A percentile compares a stretch with the other conserved stretches of the same genome.
Evolutionary conservation across 2,888 invertebrate genomes (phyloP).

Genomic region (Limnephilus auricula): DNA sequence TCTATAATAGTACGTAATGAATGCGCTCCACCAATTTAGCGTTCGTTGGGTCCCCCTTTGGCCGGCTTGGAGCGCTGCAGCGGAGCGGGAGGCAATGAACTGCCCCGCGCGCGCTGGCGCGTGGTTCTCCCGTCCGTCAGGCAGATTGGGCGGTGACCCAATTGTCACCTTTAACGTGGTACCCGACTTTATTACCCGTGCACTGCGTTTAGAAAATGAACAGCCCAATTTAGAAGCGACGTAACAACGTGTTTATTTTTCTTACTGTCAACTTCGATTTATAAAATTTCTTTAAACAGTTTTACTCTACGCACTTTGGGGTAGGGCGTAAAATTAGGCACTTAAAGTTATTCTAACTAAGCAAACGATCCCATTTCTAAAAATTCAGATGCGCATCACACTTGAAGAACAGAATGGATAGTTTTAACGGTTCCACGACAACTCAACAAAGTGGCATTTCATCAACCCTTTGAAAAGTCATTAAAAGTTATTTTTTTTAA

Average conservation of each 20-base stretch:
- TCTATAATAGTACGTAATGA: neutral
- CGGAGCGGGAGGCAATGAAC: conserved; percentile 8
- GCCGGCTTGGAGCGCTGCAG: neutral
- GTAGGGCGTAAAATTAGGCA: no score
- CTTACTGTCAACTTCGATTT: neutral
- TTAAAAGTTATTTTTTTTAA: no score
- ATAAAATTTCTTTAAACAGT: no score
- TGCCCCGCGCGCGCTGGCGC: neutral
- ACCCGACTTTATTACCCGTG: neutral
- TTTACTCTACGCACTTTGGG: no score
- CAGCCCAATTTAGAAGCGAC: neutral
- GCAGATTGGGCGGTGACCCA: conserved; percentile 22
- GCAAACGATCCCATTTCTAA: no score
- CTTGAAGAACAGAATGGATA: no score
- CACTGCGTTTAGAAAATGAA: neutral
- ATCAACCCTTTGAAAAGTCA: no score
- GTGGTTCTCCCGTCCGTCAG: neutral
- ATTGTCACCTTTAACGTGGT: neutral
- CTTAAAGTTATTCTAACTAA: no score
- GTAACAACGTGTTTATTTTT: neutral
- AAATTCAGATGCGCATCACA: no score
- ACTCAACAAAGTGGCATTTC: no score
- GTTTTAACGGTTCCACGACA: no score
- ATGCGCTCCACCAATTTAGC: neutral
- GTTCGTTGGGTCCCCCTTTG: conserved; percentile 16